These are phyloP conservation scores for Smittia sp. DNA, from an alignment of 2,888 invertebrate species.

Conservation along the genomic window DNA sequence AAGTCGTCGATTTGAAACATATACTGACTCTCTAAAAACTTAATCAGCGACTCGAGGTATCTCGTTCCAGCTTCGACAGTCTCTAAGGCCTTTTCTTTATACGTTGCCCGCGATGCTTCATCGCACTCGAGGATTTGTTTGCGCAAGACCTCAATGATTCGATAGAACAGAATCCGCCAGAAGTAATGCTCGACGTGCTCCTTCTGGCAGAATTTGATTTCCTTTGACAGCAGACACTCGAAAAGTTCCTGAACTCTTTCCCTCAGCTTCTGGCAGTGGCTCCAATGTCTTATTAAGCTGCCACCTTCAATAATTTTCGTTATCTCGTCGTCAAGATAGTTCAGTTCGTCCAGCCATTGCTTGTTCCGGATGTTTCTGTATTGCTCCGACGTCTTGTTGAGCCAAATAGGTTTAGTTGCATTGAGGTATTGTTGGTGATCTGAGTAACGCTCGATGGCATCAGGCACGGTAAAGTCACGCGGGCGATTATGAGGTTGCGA, in stretches of 20 bases:
- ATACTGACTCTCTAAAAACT: conserved; percentile 1
- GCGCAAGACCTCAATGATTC: conserved; percentile 78
- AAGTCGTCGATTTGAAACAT: conserved; percentile 40
- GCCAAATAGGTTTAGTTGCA: conserved; percentile 8
- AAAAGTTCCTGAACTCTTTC: conserved; percentile 64
- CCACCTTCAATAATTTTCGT: conserved; percentile 63
- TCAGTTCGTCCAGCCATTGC: conserved; percentile 63
- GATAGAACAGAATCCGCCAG: conserved; percentile 89
- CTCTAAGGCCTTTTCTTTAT: conserved; percentile 59
- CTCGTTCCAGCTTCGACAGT: conserved; percentile 28
- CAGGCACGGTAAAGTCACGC: conserved; percentile 31
- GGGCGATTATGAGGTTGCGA: conserved; percentile 49
- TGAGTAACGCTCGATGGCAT: conserved; percentile 7
- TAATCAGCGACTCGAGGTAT: conserved; percentile 27
- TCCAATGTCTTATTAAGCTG: conserved; percentile 64
- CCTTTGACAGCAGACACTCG: conserved; percentile 66
- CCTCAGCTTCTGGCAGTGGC: conserved; percentile 62
- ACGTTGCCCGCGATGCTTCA: conserved; percentile 64
- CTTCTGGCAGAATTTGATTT: conserved; percentile 81
- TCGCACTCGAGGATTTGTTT: conserved; percentile 63
- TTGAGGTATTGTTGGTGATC: conserved; percentile 38
- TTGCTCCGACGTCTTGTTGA: conserved; percentile 22
- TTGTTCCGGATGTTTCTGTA: conserved; percentile 57
- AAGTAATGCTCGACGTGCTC: conserved; percentile 86
- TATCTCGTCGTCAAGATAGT: conserved; percentile 65